Conservation (phyloP, 2,113 vertebrate genomes). For the Xenus cinereus region DNA sequence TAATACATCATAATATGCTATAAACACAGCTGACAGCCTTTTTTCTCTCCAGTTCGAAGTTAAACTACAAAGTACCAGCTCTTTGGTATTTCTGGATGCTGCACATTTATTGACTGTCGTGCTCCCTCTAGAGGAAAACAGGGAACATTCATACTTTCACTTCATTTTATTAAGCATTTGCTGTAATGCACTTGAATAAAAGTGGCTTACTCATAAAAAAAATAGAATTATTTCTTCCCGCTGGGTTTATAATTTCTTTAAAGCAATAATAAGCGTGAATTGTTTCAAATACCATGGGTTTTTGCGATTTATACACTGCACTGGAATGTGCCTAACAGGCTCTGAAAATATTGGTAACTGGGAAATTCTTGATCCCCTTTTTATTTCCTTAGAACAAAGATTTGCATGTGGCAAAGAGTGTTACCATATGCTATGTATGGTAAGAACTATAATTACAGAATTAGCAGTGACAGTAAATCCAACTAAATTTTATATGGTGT, state of each 20-base stretch:
- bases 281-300: neutral
- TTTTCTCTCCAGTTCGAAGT: neutral
- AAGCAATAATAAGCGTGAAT: neutral
- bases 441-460: neutral
- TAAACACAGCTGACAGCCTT: neutral
- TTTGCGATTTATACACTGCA: neutral
- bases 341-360: neutral
- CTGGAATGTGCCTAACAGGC: neutral
- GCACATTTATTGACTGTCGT: neutral
- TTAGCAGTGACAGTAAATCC: neutral
- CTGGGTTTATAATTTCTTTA: neutral
- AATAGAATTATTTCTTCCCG: neutral
- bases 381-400: neutral
- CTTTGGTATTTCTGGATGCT: neutral
- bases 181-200: neutral
- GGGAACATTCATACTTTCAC: neutral
- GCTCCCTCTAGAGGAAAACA: constrained; percentile 45
- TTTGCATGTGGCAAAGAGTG: neutral
- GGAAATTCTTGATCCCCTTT: neutral
- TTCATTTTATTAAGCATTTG: neutral
- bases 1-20: neutral
- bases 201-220: neutral
- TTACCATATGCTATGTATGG: neutral
- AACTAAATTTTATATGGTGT: neutral
- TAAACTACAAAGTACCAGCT: neutral